These are phyloP conservation scores for Halocaridina rubra DNA, from an alignment of 2,888 invertebrate genomes.

Conservation along the genomic window DNA sequence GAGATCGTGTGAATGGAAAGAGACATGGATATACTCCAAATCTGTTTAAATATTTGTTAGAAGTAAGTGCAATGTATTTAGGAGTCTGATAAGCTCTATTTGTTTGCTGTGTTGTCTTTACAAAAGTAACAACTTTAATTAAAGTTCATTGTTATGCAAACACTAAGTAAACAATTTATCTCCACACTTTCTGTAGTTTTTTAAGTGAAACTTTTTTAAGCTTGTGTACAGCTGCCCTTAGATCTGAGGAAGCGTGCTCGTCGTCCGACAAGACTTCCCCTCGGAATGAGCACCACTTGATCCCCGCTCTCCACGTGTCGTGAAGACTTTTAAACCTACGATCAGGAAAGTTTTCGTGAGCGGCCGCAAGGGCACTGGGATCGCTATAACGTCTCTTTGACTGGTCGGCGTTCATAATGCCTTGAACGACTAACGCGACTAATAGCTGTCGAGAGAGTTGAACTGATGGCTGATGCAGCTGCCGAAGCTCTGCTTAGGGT, in stretches of 20 bases:
- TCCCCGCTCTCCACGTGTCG: slow-evolving; percentile 57
- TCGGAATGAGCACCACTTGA: slow-evolving; percentile 74
- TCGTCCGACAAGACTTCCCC: slow-evolving; percentile 78
- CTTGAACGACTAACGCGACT: slow-evolving; percentile 58
- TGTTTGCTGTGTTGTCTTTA: too few species aligned
- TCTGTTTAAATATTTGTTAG: too few species aligned
- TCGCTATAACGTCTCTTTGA: slow-evolving; percentile 63
- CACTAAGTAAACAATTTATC: too few species aligned
- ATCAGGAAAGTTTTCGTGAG: slow-evolving; percentile 47
- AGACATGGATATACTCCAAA: too few species aligned
- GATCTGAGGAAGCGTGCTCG: slow-evolving; percentile 75
- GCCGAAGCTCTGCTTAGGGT: slow-evolving; percentile 50
- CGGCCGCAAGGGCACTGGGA: slow-evolving; percentile 58
- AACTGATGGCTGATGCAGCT: slow-evolving; percentile 52
- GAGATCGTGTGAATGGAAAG: slow-evolving; percentile 15
- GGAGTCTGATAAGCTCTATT: too few species aligned
- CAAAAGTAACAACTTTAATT: too few species aligned
- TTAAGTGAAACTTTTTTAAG: slow-evolving; percentile 83
- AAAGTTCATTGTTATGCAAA: too few species aligned
- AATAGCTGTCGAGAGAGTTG: slow-evolving; percentile 49
- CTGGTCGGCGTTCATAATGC: slow-evolving; percentile 59
- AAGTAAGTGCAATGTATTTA: too few species aligned
- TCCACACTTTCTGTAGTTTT: slow-evolving; percentile 80
- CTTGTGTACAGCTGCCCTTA: slow-evolving; percentile 80
- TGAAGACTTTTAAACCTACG: slow-evolving; percentile 60